phyloP scores from a whole-genome alignment of 2,888 invertebrate species.

The Standfussiana lucernea region DNA sequence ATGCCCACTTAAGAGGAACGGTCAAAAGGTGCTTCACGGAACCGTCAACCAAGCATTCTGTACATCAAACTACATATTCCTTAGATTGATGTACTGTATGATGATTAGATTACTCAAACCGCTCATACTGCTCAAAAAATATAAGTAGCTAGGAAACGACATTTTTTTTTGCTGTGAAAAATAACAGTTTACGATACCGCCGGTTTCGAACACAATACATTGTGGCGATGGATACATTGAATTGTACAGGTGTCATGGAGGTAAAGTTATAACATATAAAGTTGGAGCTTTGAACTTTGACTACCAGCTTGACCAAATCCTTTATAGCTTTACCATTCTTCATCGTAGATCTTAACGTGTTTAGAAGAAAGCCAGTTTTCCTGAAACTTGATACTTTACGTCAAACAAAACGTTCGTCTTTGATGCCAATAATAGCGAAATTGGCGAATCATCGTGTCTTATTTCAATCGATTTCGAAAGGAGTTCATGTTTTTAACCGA shows the following conservation, averaged over 20 bases:
- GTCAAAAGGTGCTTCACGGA: background rate
- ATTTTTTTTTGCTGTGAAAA: background rate
- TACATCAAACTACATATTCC: background rate
- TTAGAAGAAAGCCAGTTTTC: background rate
- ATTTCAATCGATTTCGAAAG: background rate
- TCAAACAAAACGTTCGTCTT: background rate
- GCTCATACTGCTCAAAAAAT: background rate
- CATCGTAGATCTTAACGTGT: background rate
- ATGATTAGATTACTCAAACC: too few species aligned
- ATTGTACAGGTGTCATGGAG: background rate
- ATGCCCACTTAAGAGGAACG: background rate
- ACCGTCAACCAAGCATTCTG: background rate
- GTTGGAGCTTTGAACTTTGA: background rate
- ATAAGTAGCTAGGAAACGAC: background rate
- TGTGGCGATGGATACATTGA: background rate
- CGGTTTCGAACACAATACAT: background rate
- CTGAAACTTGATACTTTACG: background rate
- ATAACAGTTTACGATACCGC: background rate
- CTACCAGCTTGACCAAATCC: background rate
- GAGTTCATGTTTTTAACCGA: background rate
- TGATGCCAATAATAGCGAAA: slow-evolving; percentile 1
- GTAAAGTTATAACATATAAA: background rate
- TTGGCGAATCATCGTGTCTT: background rate
- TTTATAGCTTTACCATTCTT: background rate
- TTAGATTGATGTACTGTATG: too few species aligned